phyloP scores from a whole-genome alignment of 2,797 vertebrate species.

The Coreius guichenoti region DNA sequence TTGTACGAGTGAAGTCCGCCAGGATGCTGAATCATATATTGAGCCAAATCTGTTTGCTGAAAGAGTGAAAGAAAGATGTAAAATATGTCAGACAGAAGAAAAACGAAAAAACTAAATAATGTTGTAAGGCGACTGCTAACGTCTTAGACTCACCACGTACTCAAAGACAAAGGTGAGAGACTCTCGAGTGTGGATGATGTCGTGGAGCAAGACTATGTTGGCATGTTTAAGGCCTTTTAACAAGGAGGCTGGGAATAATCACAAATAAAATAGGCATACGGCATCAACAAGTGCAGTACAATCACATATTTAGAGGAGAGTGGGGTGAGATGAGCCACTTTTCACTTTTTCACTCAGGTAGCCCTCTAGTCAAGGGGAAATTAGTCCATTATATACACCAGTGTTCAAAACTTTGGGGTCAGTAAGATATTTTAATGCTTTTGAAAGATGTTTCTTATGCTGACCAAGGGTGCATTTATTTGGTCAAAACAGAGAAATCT shows the following conservation, averaged over 20 bases:
- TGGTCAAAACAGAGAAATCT: neutral
- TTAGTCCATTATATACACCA: neutral
- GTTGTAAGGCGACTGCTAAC: neutral
- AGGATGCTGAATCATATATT: constrained; percentile 88
- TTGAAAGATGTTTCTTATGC: neutral
- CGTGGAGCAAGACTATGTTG: constrained; percentile 90
- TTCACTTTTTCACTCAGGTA: neutral
- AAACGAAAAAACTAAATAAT: neutral
- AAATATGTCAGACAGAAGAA: neutral
- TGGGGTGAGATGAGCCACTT: neutral
- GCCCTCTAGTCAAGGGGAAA: neutral
- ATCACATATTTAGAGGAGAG: neutral
- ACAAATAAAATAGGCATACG: constrained; percentile 5
- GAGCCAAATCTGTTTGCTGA: constrained; percentile 89
- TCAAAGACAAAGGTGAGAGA: constrained; percentile 92
- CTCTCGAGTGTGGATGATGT: constrained; percentile 90
- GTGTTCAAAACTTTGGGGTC: neutral
- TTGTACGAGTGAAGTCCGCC: constrained; percentile 85
- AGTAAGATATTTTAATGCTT: neutral
- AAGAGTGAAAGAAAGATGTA: constrained; percentile 47
- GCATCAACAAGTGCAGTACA: neutral
- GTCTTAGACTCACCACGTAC: constrained; percentile 83
- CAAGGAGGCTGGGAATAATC: constrained; percentile 82
- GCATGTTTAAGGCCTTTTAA: constrained; percentile 91
- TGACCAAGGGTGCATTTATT: neutral